Evolutionary conservation across 2,888 invertebrate genomes (phyloP), one percentile per base, ranked within the genome.

Genomic region (Baccha elongata): DNA sequence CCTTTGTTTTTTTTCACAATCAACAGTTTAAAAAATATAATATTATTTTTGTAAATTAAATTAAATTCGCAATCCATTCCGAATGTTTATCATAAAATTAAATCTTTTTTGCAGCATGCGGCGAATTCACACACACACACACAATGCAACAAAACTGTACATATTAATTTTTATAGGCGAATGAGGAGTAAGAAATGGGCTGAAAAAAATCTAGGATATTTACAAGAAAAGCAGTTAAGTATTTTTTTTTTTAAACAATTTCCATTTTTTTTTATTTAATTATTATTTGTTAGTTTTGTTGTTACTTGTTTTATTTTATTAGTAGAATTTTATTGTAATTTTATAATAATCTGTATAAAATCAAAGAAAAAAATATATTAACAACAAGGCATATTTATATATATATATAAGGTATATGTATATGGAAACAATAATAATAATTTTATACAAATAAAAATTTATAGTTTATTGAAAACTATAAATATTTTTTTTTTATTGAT

Each of bases 331-430:
- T 55, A 48, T 78, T 65, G 29, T 46, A 62, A 8, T 68, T 72
- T 46, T 60, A 55, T 73, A n/a, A 76, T 65, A 50, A 42, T 78
- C 69, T 65, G 79, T 84, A 84, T 84, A 84, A 84, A 84, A 79
- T 83, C 73, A 73, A 83, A 74, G 69, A 64, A 83, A 73, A 79
- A 73, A 68, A 69, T 6, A 55, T 42, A 40, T 68, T 64, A 64
- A 73, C 68, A 83, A 64, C 68, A 81, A 84, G 73, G 68, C 68
- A 73, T 72, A 58, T 40, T 58, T 23, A 55, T 58, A 40, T 58
- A 58, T 21, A 58, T 55, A 15, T 17, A 50, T 32, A 7, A 19
- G 7, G 15, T 23, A 15, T 21, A n/a, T 52, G 21, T 52, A 64
- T 42, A 68, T 52, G 78, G 68, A 65, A 53, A 55, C 53, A 78